These are phyloP conservation scores for Xenops minutus DNA, from an alignment of 2,797 vertebrate species.

Conservation along the genomic window DNA sequence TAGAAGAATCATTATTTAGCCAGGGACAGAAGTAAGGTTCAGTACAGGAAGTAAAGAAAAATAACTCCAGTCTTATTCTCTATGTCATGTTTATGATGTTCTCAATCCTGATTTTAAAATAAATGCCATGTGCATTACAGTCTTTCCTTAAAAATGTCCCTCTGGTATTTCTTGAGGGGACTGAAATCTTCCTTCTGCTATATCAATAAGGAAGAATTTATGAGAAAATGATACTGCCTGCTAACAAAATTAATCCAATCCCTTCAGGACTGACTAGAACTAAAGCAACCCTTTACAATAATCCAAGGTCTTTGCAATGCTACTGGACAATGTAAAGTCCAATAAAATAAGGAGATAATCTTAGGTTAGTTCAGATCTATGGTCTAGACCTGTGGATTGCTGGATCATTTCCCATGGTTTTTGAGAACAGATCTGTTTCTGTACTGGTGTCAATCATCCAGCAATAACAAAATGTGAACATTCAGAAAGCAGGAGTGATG, in stretches of 20 bases:
- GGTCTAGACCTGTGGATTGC: not conserved
- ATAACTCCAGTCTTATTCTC: not conserved
- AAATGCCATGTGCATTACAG: not conserved
- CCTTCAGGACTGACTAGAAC: not conserved
- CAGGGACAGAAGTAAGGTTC: not conserved
- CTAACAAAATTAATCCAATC: conserved; percentile 36
- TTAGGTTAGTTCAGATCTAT: not conserved
- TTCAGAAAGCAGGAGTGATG: conserved; percentile 19
- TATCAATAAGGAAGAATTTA: not conserved
- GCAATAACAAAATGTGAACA: not conserved
- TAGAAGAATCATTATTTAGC: not conserved
- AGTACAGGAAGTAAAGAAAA: not conserved
- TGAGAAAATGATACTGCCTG: not conserved
- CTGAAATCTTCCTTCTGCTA: not conserved
- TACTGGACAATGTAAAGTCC: not conserved
- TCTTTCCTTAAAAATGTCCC: not conserved
- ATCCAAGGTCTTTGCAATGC: conserved; percentile 10
- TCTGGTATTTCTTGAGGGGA: not conserved
- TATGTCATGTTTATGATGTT: not conserved
- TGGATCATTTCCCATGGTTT: not conserved
- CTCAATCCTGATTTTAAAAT: not conserved
- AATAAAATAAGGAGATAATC: not conserved
- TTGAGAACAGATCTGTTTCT: not conserved
- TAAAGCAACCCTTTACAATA: not conserved
- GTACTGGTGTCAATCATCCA: not conserved